Percentiles rank a stretch among this genome's conserved stretches.
phyloP scores from a whole-genome alignment of 35 echinoderm and acorn worm genomes.

The Antedon bifida region DNA sequence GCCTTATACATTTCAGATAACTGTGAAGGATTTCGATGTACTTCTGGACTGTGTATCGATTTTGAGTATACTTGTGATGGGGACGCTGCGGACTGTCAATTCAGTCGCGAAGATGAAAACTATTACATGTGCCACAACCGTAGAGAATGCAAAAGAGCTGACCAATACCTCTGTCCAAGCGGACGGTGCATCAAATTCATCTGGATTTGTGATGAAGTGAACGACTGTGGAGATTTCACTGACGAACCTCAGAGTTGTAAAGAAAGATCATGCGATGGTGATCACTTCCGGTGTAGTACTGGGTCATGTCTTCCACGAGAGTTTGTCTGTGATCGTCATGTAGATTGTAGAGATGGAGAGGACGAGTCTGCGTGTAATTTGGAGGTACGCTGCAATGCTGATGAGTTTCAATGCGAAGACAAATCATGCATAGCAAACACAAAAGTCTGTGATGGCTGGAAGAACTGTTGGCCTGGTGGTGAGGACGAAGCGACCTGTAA shows the following conservation, averaged over 20 bases:
- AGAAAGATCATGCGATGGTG: constrained; percentile 1
- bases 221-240: not conserved
- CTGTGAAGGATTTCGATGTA: not conserved
- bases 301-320: constrained; percentile 6
- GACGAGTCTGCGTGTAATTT: constrained; percentile 9
- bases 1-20: not conserved
- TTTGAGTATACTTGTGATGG: not conserved
- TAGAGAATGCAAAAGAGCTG: not conserved
- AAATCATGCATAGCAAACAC: not conserved
- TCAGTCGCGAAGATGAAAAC: not conserved
- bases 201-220: not conserved
- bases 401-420: constrained; percentile 5
- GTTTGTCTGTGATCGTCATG: constrained; percentile 4
- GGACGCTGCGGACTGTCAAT: not conserved
- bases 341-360: constrained; percentile 22
- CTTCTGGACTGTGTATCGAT: not conserved
- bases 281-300: not conserved
- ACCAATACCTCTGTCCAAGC: not conserved
- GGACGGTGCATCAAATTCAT: not conserved
- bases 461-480: constrained; percentile 9
- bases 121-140: not conserved
- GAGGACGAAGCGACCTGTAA: constrained; percentile 28
- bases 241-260: not conserved
- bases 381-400: not conserved
- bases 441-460: constrained; percentile 8